Conservation (phyloP, 1,140 invertebrate genomes). For the Drosophila busckii region DNA sequence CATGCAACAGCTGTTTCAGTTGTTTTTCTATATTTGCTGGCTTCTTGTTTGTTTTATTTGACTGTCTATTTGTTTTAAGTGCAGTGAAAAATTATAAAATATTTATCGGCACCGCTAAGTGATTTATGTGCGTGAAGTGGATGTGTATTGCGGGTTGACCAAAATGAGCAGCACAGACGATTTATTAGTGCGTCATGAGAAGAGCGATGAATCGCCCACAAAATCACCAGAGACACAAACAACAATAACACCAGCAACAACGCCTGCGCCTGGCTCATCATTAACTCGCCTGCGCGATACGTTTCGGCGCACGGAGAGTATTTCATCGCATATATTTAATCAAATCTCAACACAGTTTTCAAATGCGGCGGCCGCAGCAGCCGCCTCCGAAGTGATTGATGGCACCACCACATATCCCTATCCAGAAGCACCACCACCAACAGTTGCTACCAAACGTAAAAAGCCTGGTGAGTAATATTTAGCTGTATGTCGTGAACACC, state of each 20-base stretch:
- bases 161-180: conserved; percentile 65
- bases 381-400: conserved; percentile 61
- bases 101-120: background rate
- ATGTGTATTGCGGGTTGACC: conserved; percentile 4
- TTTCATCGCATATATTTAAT: conserved; percentile 64
- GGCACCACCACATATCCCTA: conserved; percentile 56
- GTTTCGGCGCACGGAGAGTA: conserved; percentile 67
- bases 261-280: conserved; percentile 52
- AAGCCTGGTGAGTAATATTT: conserved; percentile 57
- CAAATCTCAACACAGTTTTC: conserved; percentile 68
- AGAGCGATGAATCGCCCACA: conserved; percentile 59
- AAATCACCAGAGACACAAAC: conserved; percentile 31
- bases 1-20: conserved; percentile 60
- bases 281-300: conserved; percentile 70
- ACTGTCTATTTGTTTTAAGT: conserved; percentile 17
- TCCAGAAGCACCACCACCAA: conserved; percentile 28
- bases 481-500: conserved; percentile 16
- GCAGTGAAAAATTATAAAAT: background rate
- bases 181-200: conserved; percentile 62
- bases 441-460: conserved; percentile 37
- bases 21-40: conserved; percentile 17
- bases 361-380: conserved; percentile 62
- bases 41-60: conserved; percentile 48
- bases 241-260: conserved; percentile 16
- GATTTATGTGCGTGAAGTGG: conserved; percentile 10